Evolutionary conservation across 23 tunicate species (phyloP).

Genomic region (Aplidium turbinatum): DNA sequence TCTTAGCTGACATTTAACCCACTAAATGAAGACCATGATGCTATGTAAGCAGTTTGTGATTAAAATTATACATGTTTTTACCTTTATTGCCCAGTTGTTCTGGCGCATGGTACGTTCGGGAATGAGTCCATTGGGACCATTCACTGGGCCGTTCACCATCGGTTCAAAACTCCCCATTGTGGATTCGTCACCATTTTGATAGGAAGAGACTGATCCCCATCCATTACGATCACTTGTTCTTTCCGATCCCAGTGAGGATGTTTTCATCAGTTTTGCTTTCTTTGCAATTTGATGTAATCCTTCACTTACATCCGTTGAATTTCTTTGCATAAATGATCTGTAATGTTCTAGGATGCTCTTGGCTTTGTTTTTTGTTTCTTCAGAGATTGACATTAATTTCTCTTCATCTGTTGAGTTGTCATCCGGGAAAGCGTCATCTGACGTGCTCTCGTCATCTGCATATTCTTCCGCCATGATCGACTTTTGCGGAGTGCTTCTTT

Average conservation of each 20-base stretch:
- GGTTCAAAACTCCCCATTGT: slow-evolving; percentile 36
- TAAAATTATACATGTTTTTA: no score
- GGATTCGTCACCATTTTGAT: slow-evolving; percentile 33
- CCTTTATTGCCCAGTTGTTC: slow-evolving; percentile 97
- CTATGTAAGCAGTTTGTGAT: no score
- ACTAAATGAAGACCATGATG: no score
- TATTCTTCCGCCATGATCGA: slow-evolving; percentile 7
- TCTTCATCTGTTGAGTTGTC: not conserved
- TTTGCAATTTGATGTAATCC: not conserved
- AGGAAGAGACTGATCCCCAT: not conserved
- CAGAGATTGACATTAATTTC: not conserved
- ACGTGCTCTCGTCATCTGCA: not conserved
- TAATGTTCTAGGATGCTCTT: slow-evolving; percentile 77
- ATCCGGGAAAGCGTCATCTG: slow-evolving; percentile 13
- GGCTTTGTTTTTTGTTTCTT: slow-evolving; percentile 37
- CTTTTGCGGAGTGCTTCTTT: slow-evolving; percentile 50
- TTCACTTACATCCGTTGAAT: not conserved
- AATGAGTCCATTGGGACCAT: slow-evolving; percentile 62
- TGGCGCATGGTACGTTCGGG: slow-evolving; percentile 97
- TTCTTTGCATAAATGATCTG: slow-evolving; percentile 73
- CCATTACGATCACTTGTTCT: not conserved
- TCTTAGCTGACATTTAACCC: no score
- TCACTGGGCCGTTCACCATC: slow-evolving; percentile 27
- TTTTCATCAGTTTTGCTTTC: slow-evolving; percentile 36
- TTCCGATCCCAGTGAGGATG: slow-evolving; percentile 16